Base-by-base conservation (phyloP, 1,140 invertebrate species). In the Meloidogyne hapla region DNA sequence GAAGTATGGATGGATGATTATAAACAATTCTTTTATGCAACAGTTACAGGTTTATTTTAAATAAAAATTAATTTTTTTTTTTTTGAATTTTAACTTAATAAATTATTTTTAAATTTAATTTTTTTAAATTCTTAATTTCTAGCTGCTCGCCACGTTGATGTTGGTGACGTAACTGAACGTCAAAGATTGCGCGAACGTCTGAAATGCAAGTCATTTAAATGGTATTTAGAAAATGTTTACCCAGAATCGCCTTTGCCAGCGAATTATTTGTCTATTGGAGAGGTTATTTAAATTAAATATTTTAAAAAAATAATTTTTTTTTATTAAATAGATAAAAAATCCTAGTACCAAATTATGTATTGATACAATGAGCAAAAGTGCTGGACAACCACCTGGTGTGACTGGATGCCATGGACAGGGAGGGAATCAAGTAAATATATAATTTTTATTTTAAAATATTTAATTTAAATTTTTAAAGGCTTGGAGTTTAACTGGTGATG, bases 151-250 rank as follows among this genome's bases (percentile, higher is more conserved):
- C 74, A 83, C 8, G 77, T 78, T 15, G 84, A 86, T 63, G 67
- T 77, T 12, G 94, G 94, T 38, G 93, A 96, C 89, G 91, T 96
- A 6, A 91, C 91, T 26, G 91, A 92, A 79, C 90, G 94, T 1
- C 89, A 91, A 79, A 90, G 91, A 69, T 87, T 96, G 6, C 89
- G 94, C 21, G 90, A 94, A 80, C 90, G 90, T 73, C 90, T 99
- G 33, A 91, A 95, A 83, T 99, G 96, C 88, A 96, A 98, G 89
- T 93, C 92, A 84, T 99, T 99, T 90, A 91, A 94, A 67, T 98
- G 96, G 96, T 98, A 96, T 88, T 89, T 98, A 85, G 93, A 97
- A 88, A 95, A 96, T 88, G 92, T 98, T 67, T 98, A 97, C 89
- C 94, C 94, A 0, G 94, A 96, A 88, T 94, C 94, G 69, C 94